Percentiles rank a stretch among this genome's conserved stretches.
phyloP scores from a whole-genome alignment of 2,888 invertebrate species.

The Craniophora ligustri region DNA sequence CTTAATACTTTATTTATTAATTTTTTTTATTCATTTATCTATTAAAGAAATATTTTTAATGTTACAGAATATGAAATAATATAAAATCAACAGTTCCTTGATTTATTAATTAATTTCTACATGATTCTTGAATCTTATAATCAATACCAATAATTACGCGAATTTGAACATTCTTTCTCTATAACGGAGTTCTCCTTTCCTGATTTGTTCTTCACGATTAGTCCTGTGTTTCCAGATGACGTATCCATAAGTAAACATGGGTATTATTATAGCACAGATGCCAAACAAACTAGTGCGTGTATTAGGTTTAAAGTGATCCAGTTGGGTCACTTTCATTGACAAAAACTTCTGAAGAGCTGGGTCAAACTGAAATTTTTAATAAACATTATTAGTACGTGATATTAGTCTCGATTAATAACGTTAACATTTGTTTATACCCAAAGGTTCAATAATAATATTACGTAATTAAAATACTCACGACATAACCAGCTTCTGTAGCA shows the following conservation, averaged over 20 bases:
- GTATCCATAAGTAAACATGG: conserved; percentile 87
- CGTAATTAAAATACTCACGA: conserved; percentile 90
- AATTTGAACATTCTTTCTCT: conserved; percentile 92
- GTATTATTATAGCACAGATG: conserved; percentile 85
- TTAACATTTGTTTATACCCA: conserved; percentile 30
- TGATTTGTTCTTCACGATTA: conserved; percentile 86
- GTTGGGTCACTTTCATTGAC: conserved; percentile 91
- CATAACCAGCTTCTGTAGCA: conserved; percentile 90
- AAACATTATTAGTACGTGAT: background rate
- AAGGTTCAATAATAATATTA: conserved; percentile 66
- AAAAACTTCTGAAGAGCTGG: conserved; percentile 92
- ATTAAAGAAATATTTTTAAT: no score
- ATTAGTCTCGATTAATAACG: background rate
- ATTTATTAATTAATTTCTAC: conserved; percentile 52
- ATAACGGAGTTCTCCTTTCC: conserved; percentile 93
- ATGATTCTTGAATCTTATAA: conserved; percentile 28
- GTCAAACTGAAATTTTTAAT: conserved; percentile 91
- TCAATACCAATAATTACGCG: conserved; percentile 72
- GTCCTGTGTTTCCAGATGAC: conserved; percentile 86
- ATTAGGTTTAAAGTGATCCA: conserved; percentile 91
- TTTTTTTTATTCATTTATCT: no score
- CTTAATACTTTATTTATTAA: no score
- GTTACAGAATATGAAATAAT: conserved; percentile 1
- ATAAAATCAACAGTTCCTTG: conserved; percentile 27
- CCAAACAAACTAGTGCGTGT: conserved; percentile 86